phyloP scores from a whole-genome alignment of 2,797 vertebrate species.

The Pyrrhura leucotis region DNA sequence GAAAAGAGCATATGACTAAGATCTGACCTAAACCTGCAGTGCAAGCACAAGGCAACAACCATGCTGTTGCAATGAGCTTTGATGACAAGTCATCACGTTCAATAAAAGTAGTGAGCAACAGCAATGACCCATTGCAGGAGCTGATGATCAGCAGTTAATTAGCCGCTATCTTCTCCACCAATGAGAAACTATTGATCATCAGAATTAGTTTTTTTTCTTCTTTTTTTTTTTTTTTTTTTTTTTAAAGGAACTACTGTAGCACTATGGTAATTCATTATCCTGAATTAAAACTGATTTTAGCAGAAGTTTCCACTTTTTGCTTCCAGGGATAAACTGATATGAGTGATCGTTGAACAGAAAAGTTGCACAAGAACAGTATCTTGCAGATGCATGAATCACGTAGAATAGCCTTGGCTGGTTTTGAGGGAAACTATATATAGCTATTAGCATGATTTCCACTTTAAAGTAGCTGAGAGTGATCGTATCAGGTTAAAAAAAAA shows the following conservation, averaged over 20 bases:
- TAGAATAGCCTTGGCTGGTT: background rate
- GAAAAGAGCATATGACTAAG: slow-evolving; percentile 29
- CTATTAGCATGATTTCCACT: background rate
- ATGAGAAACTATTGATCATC: background rate
- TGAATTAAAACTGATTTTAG: background rate
- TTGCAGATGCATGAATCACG: background rate
- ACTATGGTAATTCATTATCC: background rate
- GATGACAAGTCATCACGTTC: slow-evolving; percentile 29
- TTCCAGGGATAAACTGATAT: background rate
- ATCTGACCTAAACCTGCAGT: slow-evolving; percentile 18
- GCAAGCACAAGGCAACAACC: background rate
- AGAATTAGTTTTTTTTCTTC: background rate
- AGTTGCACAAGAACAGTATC: background rate
- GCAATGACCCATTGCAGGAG: background rate
- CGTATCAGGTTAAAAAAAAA: background rate
- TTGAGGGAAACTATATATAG: background rate
- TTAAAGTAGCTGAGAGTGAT: background rate
- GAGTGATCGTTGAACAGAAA: background rate
- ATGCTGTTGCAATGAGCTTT: slow-evolving; percentile 25
- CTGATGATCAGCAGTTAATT: slow-evolving; percentile 33
- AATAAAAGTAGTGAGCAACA: slow-evolving; percentile 48
- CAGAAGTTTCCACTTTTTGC: background rate
- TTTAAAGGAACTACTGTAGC: background rate
- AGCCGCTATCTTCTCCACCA: background rate
- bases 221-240: background rate